phyloP scores from a whole-genome alignment of 2,888 invertebrate genomes.

The Cremastinae sp. region DNA sequence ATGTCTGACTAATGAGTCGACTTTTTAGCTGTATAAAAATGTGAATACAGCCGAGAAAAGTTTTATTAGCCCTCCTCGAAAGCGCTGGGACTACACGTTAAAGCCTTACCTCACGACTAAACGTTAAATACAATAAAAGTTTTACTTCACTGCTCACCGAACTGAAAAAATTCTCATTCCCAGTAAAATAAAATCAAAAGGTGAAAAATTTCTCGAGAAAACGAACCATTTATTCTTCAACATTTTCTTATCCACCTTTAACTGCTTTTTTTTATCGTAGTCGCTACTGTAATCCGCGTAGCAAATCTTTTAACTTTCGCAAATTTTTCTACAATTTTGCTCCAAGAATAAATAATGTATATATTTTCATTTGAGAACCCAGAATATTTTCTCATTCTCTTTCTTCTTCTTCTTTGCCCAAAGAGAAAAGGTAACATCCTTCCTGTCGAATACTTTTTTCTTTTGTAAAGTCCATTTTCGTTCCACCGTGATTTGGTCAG shows the following conservation, averaged over 20 bases:
- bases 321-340: too few relatives aligned
- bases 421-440: too few relatives aligned
- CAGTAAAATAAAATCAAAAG: neutral
- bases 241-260: neutral
- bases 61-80: conserved; percentile 27
- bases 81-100: conserved; percentile 1
- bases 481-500: too few relatives aligned
- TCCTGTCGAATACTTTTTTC: too few relatives aligned
- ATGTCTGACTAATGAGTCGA: conserved; percentile 63
- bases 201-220: conserved; percentile 11
- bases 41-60: conserved; percentile 37
- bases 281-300: conserved; percentile 5
- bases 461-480: too few relatives aligned
- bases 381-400: too few relatives aligned
- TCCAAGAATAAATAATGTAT: too few relatives aligned
- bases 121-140: conserved; percentile 42
- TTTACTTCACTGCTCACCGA: neutral
- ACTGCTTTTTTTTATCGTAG: neutral
- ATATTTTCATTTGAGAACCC: too few relatives aligned
- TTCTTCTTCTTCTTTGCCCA: too few relatives aligned
- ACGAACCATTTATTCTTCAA: conserved; percentile 23
- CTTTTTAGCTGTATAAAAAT: conserved; percentile 59
- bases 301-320: too few relatives aligned
- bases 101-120: conserved; percentile 27
- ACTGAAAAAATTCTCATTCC: conserved; percentile 18